Base-by-base conservation (phyloP, 2,888 invertebrate genomes). In the Pammene fasciana region DNA sequence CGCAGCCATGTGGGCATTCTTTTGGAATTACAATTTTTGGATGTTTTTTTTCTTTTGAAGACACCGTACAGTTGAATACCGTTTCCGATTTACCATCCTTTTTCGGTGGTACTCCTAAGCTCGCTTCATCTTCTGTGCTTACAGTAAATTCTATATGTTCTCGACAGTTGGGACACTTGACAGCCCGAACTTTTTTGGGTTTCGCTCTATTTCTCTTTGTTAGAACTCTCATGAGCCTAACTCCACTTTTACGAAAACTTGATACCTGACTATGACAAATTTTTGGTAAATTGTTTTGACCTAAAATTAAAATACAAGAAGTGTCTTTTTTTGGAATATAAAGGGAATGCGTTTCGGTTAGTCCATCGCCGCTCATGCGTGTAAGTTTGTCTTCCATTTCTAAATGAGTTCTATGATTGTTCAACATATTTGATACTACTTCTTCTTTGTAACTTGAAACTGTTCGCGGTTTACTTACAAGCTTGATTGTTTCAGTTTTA, bases 131-230 rank as follows among this genome's bases (percentile, higher is more conserved):
- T 72, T 86, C 86, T 45, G 84, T 82, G 18, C 79, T 80, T 72
- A 83, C 87, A 38, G 76, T 45, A 70, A 89, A 73, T 65, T 88
- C 84, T 48, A 91, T 79, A 72, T 79, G 83, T 78, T 87, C 85
- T 70, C 82, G 88, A 73, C 91, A 91, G 41, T 86, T 86, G 5
- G 90, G 90, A 72, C 91, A 91, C 71, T 79, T 73, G 34, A 90
- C 67, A 73, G 80, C 80, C 34, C 78, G 80, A 16, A 73, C n/a
- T 73, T 81, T 87, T 72, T 79, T 87, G 16, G 67, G 64, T 61
- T 73, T 79, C 5, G 48, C 46, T 75, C 60, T 71, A 6, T 36
- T 34, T 70, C 75, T 79, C 14, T 74, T 76, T 52, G 41, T 50
- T 26, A 62, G 0, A 10, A 62, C 41, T 13, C n/a, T 62, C 41